Evolutionary conservation across 2,797 vertebrate genomes (phyloP).

Genomic region (Bradypodion ventrale): DNA sequence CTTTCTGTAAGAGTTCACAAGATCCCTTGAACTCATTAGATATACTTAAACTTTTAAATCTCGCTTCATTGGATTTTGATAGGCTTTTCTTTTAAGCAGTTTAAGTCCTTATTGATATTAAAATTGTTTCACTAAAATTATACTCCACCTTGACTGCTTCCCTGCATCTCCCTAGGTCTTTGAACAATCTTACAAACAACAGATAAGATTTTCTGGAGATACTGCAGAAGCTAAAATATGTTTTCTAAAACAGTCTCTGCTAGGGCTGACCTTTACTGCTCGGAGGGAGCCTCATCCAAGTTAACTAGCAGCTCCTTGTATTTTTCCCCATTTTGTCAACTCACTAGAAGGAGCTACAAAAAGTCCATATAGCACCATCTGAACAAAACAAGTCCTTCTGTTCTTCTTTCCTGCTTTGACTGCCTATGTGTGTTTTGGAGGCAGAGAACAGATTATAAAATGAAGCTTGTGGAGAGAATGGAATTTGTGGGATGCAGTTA

Average conservation of each 20-base stretch:
- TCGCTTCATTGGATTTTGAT: not conserved
- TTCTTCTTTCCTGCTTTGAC: not conserved
- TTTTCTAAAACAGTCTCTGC: not conserved
- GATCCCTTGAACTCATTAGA: not conserved
- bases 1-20: not conserved
- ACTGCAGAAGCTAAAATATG: not conserved
- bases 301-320: not conserved
- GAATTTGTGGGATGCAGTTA: conserved; percentile 4
- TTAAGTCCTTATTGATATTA: not conserved
- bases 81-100: not conserved
- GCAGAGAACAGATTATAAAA: conserved; percentile 12
- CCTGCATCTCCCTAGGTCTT: not conserved
- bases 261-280: not conserved
- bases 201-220: not conserved
- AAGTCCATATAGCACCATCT: not conserved
- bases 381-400: conserved; percentile 10
- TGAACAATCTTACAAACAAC: not conserved
- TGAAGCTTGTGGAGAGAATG: conserved; percentile 13
- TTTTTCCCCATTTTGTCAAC: not conserved
- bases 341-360: not conserved
- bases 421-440: conserved; percentile 11
- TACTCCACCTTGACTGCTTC: not conserved
- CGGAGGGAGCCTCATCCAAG: no score
- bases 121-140: not conserved
- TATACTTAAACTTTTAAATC: not conserved